A percentile compares a stretch with the other conserved stretches of the same genome.
These are phyloP conservation scores for Leptogaster cylindrica DNA, from an alignment of 2,888 invertebrate species.

Conservation along the genomic window DNA sequence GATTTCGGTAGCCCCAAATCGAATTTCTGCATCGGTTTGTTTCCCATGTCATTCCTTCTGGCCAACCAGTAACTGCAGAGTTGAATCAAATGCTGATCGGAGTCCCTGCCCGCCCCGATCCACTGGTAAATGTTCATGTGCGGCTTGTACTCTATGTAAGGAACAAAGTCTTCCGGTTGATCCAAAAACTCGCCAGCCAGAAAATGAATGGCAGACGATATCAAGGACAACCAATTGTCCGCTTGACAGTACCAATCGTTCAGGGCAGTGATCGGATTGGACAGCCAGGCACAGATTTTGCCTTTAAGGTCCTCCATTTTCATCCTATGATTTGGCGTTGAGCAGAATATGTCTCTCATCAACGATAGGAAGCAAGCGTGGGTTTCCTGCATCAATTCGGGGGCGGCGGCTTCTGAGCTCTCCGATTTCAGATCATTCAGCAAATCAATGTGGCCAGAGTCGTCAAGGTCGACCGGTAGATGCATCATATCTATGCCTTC, in stretches of 20 bases:
- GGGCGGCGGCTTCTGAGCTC: constrained; percentile 52
- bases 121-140: constrained; percentile 72
- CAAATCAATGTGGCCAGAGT: constrained; percentile 65
- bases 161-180: constrained; percentile 85
- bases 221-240: constrained; percentile 75
- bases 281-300: constrained; percentile 75
- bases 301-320: constrained; percentile 77
- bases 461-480: constrained; percentile 76
- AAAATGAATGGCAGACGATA: constrained; percentile 82
- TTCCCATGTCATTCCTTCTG: constrained; percentile 64
- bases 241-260: constrained; percentile 79
- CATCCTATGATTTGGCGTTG: constrained; percentile 83
- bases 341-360: constrained; percentile 85
- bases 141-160: constrained; percentile 83
- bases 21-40: constrained; percentile 35
- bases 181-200: constrained; percentile 82
- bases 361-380: constrained; percentile 87
- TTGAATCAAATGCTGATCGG: constrained; percentile 76
- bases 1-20: constrained; percentile 50
- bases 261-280: constrained; percentile 79
- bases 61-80: constrained; percentile 83
- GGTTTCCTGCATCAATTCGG: constrained; percentile 77
- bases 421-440: constrained; percentile 65
- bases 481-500: constrained; percentile 78
- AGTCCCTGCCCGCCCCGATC: constrained; percentile 93